Evolutionary conservation across 64 coral and sea anemone species (phyloP), one percentile per base, ranked within the genome.

Genomic region (Pocillopora damicornis): DNA sequence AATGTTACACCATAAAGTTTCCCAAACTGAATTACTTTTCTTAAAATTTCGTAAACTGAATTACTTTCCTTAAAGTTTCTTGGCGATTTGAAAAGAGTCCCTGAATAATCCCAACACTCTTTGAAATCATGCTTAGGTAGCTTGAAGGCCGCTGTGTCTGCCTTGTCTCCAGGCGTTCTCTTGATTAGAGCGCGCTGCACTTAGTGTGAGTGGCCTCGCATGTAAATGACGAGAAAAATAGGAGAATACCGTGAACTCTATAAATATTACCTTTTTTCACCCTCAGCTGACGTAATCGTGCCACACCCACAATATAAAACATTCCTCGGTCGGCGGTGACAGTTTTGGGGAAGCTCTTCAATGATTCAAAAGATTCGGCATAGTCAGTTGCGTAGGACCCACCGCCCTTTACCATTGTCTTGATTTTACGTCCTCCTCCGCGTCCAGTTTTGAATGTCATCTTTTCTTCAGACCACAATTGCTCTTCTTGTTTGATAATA

Each of bases 321-420:
- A 77, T 90, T 75, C 78, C 94, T 58, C 88, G 68, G 60, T 96
- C 94, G 30, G 90, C 94, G 37, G 87, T 96, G 59, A 90, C 75
- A 17, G 81, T 82, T 51, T 76, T 65, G 37, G 94, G 94, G 81
- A 92, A 96, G 8, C 57, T 58, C 13, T 90, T 81, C 1, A 90
- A 30, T 11, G 34, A 37, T 12, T 78, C 74, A 60, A 90, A 61
- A 6, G 60, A 73, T 25, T 45, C 37, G 13, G 38, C 56, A 51
- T 87, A 63, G 30, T 23, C 73, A 42, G 63, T n/a, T 16, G 57
- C 63, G 42, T 64, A 60, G 0, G 84, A 59, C 0, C 67, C 89
- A 15, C 88, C 88, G 9, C 88, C 92, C 22, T 79, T 88, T 37
- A 11, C 35, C 34, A 77, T 83, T 30, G 63, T 58, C 0, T 13